A percentile compares a stretch with the other conserved stretches of the same genome.
Evolutionary conservation across 2,888 invertebrate genomes (phyloP).

Genomic region (Microctonus hyperodae): DNA sequence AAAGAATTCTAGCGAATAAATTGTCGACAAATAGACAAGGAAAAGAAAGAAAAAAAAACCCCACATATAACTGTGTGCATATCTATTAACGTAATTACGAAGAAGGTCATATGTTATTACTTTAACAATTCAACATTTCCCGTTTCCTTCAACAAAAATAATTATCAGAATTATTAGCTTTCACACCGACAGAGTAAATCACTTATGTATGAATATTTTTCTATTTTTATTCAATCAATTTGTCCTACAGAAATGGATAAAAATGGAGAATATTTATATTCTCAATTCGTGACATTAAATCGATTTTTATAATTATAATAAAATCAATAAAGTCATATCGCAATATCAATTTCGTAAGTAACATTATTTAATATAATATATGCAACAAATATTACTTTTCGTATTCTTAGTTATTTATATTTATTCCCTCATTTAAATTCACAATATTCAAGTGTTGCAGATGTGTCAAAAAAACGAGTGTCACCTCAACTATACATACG

Average conservation of each 20-base stretch:
- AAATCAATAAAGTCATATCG: too few species aligned
- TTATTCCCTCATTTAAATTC: too few species aligned
- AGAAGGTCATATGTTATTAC: neutral
- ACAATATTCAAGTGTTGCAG: neutral
- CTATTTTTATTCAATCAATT: too few species aligned
- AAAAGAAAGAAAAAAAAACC: neutral
- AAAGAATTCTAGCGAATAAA: neutral
- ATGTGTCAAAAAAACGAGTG: neutral
- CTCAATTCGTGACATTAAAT: too few species aligned
- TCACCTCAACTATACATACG: neutral
- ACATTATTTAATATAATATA: too few species aligned
- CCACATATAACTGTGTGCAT: neutral
- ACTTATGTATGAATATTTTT: neutral
- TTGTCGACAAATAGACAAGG: neutral
- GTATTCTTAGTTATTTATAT: too few species aligned
- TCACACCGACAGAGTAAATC: neutral
- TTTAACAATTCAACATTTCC: neutral
- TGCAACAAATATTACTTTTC: too few species aligned
- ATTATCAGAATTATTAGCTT: neutral
- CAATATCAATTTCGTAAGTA: too few species aligned
- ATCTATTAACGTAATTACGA: neutral
- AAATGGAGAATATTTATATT: too few species aligned
- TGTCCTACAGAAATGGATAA: too few species aligned
- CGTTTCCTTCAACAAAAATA: slow-evolving; percentile 1
- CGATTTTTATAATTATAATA: too few species aligned